Base-by-base conservation (phyloP, 2,797 vertebrate species). In the Decapterus maruadsi region DNA sequence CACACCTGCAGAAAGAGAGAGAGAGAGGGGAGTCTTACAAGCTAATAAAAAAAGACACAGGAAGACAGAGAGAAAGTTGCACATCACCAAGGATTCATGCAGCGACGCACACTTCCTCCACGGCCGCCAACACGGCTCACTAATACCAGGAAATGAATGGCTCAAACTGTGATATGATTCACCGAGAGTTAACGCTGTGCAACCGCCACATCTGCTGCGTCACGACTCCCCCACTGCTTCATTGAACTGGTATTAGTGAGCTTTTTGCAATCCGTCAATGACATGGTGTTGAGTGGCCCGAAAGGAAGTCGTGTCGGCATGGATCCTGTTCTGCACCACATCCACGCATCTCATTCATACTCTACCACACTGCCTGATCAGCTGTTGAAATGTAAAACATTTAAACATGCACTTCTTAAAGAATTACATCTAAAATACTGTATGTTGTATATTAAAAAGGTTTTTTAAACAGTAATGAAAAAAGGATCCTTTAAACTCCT, bases 61-160 rank as follows among this genome's bases (percentile, higher is more conserved):
- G 46, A 84, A 82, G 75, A 77, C 57, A 81, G 73, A 77, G 64
- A 87, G 64, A 75, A 77, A 87, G 84, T 72, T 67, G 55, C 86
- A 92, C 87, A 77, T 88, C 86, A 85, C 68, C 90, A 86, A 84
- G 80, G 88, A 93, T 93, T 90, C 92, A 93, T 94, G 92, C 91
- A 79, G 72, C 13, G 54, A 87, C 77, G 85, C 85, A 75, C 88
- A 31, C 78, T 88, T 90, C 85, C 85, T 75, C 75, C 68, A 82
- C 51, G 81, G 82, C 89, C 84, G 70, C 81, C 62, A 58, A 88
- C 92, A 50, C 75, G 57, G 84, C 77, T 93, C 87, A 84, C 87
- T 90, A 88, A 91, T 80, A 88, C 78, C 89, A 91, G 84, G 71
- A 87, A 78, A 59, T 80, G 70, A 86, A 43, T 38, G 71, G 77